Evolutionary conservation across 1,140 invertebrate species (phyloP), one percentile per base, ranked within the genome.

Genomic region (Ylistrum balloti): DNA sequence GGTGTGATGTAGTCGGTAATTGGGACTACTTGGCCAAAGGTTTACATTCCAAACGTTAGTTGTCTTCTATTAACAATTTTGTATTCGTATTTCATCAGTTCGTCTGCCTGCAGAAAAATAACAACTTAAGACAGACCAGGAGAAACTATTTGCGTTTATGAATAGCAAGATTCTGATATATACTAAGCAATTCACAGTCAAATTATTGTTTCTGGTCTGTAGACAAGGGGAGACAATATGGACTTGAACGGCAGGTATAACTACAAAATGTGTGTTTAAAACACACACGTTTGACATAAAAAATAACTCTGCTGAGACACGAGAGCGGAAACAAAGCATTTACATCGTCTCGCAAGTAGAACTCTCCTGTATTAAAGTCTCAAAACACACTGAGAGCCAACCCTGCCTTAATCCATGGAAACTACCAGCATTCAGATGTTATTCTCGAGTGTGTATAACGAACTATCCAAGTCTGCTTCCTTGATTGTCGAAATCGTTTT

Each of bases 291-390:
- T 74, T 74, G 22, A n/a, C 56, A 74, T 74, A 28, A 28, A n/a
- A 74, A 5, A n/a, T 74, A 74, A 74, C 56, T 74, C 22, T 3
- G 5, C 22, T 74, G n/a, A 28, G 28, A 74, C 17, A 28, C 5
- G 22, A 28, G 56, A 74, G 56, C 56, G 56, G 56, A 74, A 74
- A 74, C 56, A 74, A 74, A 74, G 22, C 56, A 74, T 74, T n/a
- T 3, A 74, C 13, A 11, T n/a, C 56, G 56, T 28, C 56, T 74
- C 5, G 11, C 56, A 5, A 74, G n/a, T 0, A 11, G 56, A 74
- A 74, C 56, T 74, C 56, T 74, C 17, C 56, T 9, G 56, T 74
- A 74, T 74, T 74, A 74, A 74, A 74, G 56, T 74, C 56, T 74
- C 28, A 74, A 28, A 74, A 74, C 56, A 28, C 9, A 28, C 56